These are phyloP conservation scores for Azorinus chamasolen DNA, from an alignment of 2,888 invertebrate genomes.

Conservation along the genomic window DNA sequence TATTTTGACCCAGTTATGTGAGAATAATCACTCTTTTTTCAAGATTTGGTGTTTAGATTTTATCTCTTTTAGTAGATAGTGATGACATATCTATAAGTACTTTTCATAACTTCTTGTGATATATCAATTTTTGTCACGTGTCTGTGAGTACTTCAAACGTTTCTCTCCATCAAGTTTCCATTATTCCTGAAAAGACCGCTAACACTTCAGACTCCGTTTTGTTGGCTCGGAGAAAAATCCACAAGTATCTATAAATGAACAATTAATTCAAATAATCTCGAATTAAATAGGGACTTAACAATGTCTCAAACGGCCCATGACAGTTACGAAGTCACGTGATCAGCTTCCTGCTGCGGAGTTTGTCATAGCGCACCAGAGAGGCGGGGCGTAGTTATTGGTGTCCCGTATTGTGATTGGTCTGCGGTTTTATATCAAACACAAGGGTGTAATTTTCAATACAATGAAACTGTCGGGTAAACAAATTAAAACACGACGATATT, in stretches of 20 bases:
- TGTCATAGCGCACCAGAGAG: constrained; percentile 30
- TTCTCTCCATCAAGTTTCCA: no score
- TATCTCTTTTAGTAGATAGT: no score
- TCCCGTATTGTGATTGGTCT: constrained; percentile 33
- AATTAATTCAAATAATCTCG: constrained; percentile 50
- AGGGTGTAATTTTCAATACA: constrained; percentile 54
- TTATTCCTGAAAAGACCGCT: no score
- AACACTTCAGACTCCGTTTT: no score
- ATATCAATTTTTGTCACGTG: no score
- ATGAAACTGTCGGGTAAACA: constrained; percentile 53
- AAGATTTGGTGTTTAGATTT: no score
- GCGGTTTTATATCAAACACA: constrained; percentile 40
- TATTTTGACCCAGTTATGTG: no score
- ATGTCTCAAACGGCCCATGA: constrained; percentile 36
- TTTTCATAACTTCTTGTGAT: no score
- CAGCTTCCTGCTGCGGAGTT: constrained; percentile 46
- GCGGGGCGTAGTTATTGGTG: constrained; percentile 15
- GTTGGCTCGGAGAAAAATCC: constrained; percentile 22
- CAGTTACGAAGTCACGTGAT: constrained; percentile 37
- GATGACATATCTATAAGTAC: no score
- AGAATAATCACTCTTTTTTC: no score
- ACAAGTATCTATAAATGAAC: constrained; percentile 50
- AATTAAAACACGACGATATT: constrained; percentile 20
- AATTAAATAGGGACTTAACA: constrained; percentile 57
- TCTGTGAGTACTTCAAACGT: no score